Base-by-base conservation (phyloP, 2,113 vertebrate species). In the Tricholaema leucomelas region DNA sequence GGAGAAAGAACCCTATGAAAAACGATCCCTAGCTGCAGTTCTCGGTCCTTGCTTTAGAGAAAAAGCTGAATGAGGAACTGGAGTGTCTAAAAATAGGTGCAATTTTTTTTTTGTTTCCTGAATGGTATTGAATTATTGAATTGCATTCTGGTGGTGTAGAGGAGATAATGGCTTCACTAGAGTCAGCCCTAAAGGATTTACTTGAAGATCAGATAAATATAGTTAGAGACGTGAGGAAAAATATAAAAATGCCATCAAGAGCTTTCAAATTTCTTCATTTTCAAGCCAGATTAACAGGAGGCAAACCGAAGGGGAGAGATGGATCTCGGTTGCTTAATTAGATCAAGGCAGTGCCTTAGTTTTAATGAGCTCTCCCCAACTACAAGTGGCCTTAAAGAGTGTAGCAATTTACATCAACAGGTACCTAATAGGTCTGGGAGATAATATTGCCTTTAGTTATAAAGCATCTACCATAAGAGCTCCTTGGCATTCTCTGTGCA, bases 61-160 rank as follows among this genome's bases (percentile, higher is more conserved):
- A 93, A 90, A 90, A 88, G 19, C 63, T 94, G 84, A 93, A 91
- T 87, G 92, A 92, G 38, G 55, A 91, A 8, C 31, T 13, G 18
- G 18, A 58, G 30, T 36, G 46, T 33, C 87, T 85, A 94, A 93
- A 93, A 87, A 77, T 82, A 93, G 36, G 2, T 28, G 52, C 33
- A 1, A 4, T n/a, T 23, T n/a, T 25, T 16, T 25, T 15, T 61
- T 67, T 56, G 50, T 60, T 48, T 48, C 23, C 46, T 3, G 3
- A 60, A 48, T 89, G 42, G 28, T 56, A 92, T 77, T 87, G 74
- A 94, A 88, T 93, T 81, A 89, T 82, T 88, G 81, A 92, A 69
- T 84, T 76, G 78, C 30, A 93, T 96, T 92, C 74, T 87, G 70
- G 78, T 48, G 90, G 46, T 56, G 74, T 76, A 79, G 74, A 63